Evolutionary conservation across 2,888 invertebrate species (phyloP).

Genomic region (Philaethria dido): DNA sequence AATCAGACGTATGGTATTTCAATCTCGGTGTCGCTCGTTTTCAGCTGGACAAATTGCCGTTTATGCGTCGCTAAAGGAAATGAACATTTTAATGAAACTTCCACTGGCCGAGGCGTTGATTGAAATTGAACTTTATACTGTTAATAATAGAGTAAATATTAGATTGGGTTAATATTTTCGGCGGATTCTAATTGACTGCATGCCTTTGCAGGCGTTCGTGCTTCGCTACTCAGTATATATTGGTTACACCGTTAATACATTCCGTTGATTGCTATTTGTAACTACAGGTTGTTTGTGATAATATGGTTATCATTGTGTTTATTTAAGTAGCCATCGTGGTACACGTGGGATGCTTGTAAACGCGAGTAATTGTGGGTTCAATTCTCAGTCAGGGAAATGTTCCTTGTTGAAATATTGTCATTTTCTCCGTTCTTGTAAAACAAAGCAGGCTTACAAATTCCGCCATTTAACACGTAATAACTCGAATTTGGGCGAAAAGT

Average conservation of each 20-base stretch:
- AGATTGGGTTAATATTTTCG: background rate
- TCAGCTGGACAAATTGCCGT: conserved; percentile 39
- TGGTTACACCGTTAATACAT: conserved; percentile 18
- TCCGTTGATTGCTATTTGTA: conserved; percentile 16
- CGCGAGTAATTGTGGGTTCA: too few species aligned
- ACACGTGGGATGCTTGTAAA: background rate
- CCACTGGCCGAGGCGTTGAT: background rate
- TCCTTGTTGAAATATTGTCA: too few species aligned
- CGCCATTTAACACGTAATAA: too few species aligned
- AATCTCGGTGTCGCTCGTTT: conserved; percentile 31
- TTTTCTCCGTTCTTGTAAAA: too few species aligned
- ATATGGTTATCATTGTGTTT: background rate
- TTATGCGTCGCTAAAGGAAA: conserved; percentile 38
- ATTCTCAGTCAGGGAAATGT: too few species aligned
- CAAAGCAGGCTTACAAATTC: too few species aligned
- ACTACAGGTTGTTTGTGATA: background rate
- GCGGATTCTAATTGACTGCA: conserved; percentile 21
- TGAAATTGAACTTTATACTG: conserved; percentile 15
- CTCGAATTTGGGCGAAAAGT: too few species aligned
- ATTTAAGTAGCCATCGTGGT: background rate
- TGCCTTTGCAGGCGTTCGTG: conserved; percentile 21
- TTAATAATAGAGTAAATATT: background rate
- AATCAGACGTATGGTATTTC: conserved; percentile 38
- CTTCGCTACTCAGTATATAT: conserved; percentile 13
- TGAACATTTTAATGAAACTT: conserved; percentile 42